Evolutionary conservation across 2,888 invertebrate species (phyloP), one percentile per base, ranked within the genome.

Genomic region (Syrphus vitripennis): DNA sequence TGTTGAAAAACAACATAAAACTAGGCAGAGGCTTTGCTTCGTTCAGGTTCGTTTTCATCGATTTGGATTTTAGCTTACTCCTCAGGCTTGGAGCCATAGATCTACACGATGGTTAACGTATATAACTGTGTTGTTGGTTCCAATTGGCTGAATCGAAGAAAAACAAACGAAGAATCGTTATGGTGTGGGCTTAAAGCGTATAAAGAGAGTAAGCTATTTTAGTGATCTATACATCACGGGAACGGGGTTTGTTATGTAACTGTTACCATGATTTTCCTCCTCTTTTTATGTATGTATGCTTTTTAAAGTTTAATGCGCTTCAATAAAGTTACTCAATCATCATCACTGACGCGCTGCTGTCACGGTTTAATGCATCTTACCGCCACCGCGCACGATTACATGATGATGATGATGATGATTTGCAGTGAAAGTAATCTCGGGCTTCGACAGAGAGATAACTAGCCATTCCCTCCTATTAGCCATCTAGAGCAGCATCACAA

Each of bases 291-390:
- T 3, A 0, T 12, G 1, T 9, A 10, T 26, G 26, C 26, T 29
- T 48, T 80, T 71, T 45, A 21, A 67, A 81, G 76, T 84, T 65
- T 84, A 76, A 81, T 74, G 84, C 76, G 84, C 84, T 81, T 84
- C 84, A 84, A 67, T 81, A 84, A 59, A 81, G 84, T 84, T 84
- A 84, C 76, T 76, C 72, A 84, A 84, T 84, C 84, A 69, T 81
- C 84, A 72, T 72, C 59, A 77, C 84, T 61, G 81, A 81, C 81
- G 81, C 61, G 80, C 81, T 72, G 37, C 71, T 81, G 84, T 76
- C 81, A 76, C 61, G 84, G 67, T 59, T 76, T 80, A 84, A 76
- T 84, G 81, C 84, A 72, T 80, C 59, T 78, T 26, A 29, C 53
- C 55, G 79, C 55, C 50, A 50, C 12, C 65, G 83, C 57, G 19